Percentiles rank a stretch among this genome's conserved stretches.
phyloP scores from a whole-genome alignment of 2,797 vertebrate genomes.

The Macropodus opercularis region DNA sequence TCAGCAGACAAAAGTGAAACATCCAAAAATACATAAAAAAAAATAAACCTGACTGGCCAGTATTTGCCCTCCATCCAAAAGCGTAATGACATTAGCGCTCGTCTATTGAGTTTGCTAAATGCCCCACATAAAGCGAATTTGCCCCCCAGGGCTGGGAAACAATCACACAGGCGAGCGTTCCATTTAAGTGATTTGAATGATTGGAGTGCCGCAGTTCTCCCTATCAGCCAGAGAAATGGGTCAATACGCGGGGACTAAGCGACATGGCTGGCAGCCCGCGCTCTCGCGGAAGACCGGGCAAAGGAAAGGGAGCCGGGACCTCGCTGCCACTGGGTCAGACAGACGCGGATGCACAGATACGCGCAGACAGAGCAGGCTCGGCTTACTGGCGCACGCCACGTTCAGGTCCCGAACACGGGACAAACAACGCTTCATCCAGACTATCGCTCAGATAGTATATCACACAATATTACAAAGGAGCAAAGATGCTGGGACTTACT shows the following conservation, averaged over 20 bases:
- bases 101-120: constrained; percentile 85
- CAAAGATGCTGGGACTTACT: constrained; percentile 68
- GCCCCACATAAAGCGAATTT: constrained; percentile 82
- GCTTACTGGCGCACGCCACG: constrained; percentile 9
- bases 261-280: constrained; percentile 72
- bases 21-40: constrained; percentile 64
- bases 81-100: constrained; percentile 78
- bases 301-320: constrained; percentile 59
- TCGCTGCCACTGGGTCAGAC: constrained; percentile 70
- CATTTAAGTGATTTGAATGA: constrained; percentile 82
- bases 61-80: constrained; percentile 74
- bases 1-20: constrained; percentile 70
- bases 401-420: constrained; percentile 4
- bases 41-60: constrained; percentile 48
- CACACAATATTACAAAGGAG: neutral
- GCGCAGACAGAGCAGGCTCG: constrained; percentile 13
- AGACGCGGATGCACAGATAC: constrained; percentile 41
- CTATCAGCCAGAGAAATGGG: constrained; percentile 78
- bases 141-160: constrained; percentile 76
- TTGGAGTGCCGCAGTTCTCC: constrained; percentile 67
- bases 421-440: neutral
- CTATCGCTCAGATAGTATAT: neutral
- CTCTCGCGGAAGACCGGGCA: constrained; percentile 59
- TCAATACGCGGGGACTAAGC: constrained; percentile 79
- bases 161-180: constrained; percentile 74